Evolutionary conservation across 2,888 invertebrate genomes (phyloP).

Genomic region (Ecdyonurus torrentis): DNA sequence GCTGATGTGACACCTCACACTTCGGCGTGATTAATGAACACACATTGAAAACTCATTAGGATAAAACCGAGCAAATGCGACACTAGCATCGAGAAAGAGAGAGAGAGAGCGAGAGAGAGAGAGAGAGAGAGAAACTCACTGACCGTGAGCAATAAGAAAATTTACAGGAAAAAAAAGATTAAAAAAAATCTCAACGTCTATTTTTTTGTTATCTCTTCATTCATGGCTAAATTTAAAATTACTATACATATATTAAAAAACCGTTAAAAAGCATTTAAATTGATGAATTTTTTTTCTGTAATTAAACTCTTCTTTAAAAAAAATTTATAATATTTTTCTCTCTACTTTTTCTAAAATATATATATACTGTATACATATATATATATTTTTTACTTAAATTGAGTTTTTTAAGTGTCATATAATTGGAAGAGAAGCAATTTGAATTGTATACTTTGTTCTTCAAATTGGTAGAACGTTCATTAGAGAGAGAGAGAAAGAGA

Average conservation of each 20-base stretch:
- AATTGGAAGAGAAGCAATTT: background rate
- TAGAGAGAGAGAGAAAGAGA: background rate
- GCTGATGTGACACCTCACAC: background rate
- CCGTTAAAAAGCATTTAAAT: background rate
- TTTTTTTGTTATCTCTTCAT: background rate
- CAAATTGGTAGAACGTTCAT: background rate
- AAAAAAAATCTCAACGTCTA: background rate
- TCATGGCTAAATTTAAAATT: background rate
- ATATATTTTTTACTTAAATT: no score
- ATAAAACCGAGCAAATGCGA: constrained; percentile 4
- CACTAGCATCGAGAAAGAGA: background rate
- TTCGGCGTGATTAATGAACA: constrained; percentile 8
- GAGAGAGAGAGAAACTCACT: no score
- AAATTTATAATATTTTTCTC: background rate
- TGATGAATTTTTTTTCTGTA: background rate
- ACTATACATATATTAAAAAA: no score
- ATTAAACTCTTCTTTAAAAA: background rate
- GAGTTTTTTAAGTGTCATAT: background rate
- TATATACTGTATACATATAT: no score
- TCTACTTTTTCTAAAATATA: background rate
- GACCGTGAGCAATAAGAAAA: background rate
- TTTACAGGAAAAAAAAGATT: background rate
- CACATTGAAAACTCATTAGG: constrained; percentile 10
- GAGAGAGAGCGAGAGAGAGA: no score
- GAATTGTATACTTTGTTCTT: background rate